phyloP scores from a whole-genome alignment of 64 coral and sea anemone species.

The Astreopora myriophthalma region DNA sequence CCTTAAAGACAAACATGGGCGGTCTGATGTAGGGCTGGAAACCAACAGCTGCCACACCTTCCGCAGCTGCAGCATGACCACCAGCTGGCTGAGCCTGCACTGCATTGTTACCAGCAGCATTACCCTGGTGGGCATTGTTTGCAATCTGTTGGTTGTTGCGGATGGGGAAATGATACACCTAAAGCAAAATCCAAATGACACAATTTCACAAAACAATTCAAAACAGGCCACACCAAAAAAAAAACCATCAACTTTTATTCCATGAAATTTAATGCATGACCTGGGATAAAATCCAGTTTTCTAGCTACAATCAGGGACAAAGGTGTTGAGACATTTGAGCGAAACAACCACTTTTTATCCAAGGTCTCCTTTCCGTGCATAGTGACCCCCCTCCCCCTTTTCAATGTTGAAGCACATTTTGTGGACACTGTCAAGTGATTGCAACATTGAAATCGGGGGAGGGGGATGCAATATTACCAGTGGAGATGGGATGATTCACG shows the following conservation, averaged over 20 bases:
- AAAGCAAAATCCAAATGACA: not conserved
- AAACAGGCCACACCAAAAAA: not conserved
- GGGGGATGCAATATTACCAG: no score
- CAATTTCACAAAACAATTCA: not conserved
- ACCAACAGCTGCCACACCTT: constrained; percentile 63
- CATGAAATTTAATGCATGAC: no score
- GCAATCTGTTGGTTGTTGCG: constrained; percentile 13
- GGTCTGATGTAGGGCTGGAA: constrained; percentile 95
- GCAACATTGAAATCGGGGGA: no score
- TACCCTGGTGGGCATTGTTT: constrained; percentile 15
- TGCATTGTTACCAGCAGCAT: constrained; percentile 60
- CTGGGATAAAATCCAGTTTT: no score
- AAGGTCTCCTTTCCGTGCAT: no score
- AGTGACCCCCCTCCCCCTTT: no score
- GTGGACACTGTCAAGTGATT: no score
- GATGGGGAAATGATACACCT: constrained; percentile 74
- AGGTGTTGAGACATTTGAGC: no score
- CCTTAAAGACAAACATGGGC: constrained; percentile 73
- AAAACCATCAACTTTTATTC: not conserved
- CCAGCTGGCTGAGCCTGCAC: constrained; percentile 34
- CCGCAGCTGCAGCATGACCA: constrained; percentile 15
- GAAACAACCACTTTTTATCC: no score
- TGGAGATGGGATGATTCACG: no score
- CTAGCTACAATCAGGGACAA: no score
- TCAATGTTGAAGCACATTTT: no score